phyloP scores from a whole-genome alignment of 2,888 invertebrate species.

The Cyaniris semiargus region DNA sequence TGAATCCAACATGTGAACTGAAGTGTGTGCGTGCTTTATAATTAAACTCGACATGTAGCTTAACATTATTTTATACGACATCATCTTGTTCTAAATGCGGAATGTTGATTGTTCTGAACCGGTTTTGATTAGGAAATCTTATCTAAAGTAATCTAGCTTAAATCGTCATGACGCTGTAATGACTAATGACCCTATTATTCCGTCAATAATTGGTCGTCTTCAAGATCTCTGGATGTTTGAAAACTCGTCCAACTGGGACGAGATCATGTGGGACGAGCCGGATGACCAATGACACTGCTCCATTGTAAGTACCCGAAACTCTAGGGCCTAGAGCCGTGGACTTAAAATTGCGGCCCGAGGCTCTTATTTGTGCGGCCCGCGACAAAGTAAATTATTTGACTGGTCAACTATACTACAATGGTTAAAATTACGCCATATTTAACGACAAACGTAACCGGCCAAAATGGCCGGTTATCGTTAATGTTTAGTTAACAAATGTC shows the following conservation, averaged over 20 bases:
- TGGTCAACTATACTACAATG: too few relatives aligned
- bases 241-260: not conserved
- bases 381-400: too few relatives aligned
- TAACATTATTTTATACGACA: not conserved
- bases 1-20: conserved; percentile 12
- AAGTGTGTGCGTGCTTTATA: not conserved
- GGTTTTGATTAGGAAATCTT: not conserved
- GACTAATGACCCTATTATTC: not conserved
- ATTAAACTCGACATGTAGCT: not conserved
- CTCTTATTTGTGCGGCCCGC: too few relatives aligned
- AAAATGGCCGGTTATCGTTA: too few relatives aligned
- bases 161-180: not conserved
- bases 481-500: too few relatives aligned
- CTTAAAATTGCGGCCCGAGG: too few relatives aligned
- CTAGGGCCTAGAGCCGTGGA: too few relatives aligned
- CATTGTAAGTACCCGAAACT: too few relatives aligned
- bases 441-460: too few relatives aligned
- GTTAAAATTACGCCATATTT: too few relatives aligned
- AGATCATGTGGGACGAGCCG: not conserved
- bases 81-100: not conserved
- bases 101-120: conserved; percentile 18
- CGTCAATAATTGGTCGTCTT: not conserved
- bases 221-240: not conserved
- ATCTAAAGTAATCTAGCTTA: not conserved
- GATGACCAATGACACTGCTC: too few relatives aligned